These are phyloP conservation scores for Tachysurus vachellii DNA, from an alignment of 2,113 vertebrate species.

Conservation along the genomic window DNA sequence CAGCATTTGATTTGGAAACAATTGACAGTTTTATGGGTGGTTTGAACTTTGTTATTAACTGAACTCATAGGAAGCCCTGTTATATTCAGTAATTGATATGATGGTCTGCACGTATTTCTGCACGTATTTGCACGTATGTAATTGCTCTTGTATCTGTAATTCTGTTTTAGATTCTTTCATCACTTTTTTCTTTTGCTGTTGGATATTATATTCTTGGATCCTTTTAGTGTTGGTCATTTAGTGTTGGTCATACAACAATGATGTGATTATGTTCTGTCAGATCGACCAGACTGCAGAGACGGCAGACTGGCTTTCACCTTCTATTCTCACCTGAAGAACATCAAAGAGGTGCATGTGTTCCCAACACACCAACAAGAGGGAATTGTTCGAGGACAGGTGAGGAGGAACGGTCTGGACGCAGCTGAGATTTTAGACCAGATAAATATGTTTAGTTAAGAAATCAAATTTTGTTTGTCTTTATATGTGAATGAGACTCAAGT, in stretches of 20 bases:
- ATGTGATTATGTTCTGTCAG: constrained; percentile 63
- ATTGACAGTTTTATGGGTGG: background rate
- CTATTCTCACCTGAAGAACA: constrained; percentile 90
- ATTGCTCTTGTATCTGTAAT: background rate
- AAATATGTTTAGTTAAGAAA: background rate
- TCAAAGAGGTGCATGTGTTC: constrained; percentile 91
- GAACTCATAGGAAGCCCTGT: background rate
- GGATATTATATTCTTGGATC: too few relatives aligned
- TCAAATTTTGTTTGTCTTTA: background rate
- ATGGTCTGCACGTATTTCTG: background rate
- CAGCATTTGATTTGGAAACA: background rate
- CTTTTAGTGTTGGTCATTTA: background rate
- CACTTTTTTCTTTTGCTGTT: background rate
- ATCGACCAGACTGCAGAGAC: constrained; percentile 86
- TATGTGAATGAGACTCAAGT: background rate
- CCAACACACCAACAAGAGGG: constrained; percentile 74
- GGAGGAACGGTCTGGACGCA: background rate
- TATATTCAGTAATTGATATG: background rate
- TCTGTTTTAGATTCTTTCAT: background rate
- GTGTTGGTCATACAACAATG: background rate
- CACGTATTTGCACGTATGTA: too few relatives aligned
- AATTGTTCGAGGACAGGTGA: constrained; percentile 90
- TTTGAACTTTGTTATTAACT: background rate
- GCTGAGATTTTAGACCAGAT: background rate
- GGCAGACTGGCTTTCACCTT: constrained; percentile 88